phyloP scores from a whole-genome alignment of 1,140 invertebrate genomes.

The Plutomurus gul region DNA sequence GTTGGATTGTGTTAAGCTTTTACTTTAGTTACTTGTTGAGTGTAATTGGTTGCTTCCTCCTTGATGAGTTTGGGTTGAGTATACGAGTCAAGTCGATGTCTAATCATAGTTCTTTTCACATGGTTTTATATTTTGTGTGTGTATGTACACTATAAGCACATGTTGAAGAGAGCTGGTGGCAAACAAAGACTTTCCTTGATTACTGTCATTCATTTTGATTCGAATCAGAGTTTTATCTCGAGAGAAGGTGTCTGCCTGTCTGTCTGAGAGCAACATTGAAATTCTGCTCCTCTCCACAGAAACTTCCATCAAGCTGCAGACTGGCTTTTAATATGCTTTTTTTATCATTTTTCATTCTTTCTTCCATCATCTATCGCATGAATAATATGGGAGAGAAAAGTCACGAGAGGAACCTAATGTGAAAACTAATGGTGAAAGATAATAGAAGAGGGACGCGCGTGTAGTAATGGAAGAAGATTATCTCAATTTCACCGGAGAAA shows the following conservation, averaged over 20 bases:
- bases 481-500: background rate
- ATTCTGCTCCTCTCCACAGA: background rate
- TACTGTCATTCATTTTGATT: conserved; percentile 24
- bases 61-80: background rate
- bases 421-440: conserved; percentile 19
- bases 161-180: too few species aligned
- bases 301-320: background rate
- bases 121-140: background rate
- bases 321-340: background rate
- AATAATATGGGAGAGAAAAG: conserved; percentile 19
- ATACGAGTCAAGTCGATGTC: background rate
- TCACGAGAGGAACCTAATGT: background rate
- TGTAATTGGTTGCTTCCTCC: conserved; percentile 25
- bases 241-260: background rate
- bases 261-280: too few species aligned
- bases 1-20: background rate
- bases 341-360: conserved; percentile 7
- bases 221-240: conserved; percentile 2
- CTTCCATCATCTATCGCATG: too few species aligned
- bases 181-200: conserved; percentile 20
- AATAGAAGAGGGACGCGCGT: background rate
- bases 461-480: conserved; percentile 16
- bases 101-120: background rate
- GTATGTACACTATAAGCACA: too few species aligned
- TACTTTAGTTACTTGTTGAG: conserved; percentile 2